These are phyloP conservation scores for Buceros bicornis DNA, from an alignment of 2,797 vertebrate genomes.

Conservation along the genomic window DNA sequence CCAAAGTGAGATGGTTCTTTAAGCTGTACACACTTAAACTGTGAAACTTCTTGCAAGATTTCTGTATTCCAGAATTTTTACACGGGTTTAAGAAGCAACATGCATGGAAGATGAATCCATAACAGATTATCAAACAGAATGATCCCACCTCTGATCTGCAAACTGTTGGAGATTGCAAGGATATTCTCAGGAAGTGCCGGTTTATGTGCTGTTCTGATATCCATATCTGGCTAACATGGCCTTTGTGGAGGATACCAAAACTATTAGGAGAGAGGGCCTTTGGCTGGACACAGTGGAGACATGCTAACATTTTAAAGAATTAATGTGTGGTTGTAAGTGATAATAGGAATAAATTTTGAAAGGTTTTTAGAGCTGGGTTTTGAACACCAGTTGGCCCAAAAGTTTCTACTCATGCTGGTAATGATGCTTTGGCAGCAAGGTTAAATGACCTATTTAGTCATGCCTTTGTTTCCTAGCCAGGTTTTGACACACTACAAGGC, in stretches of 20 bases:
- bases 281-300: neutral
- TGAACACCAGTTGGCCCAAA: neutral
- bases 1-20: neutral
- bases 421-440: neutral
- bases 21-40: neutral
- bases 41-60: neutral
- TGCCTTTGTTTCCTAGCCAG: neutral
- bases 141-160: neutral
- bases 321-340: neutral
- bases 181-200: neutral
- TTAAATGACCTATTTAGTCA: neutral
- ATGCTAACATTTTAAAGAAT: neutral
- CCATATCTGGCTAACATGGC: neutral
- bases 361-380: conserved; percentile 2
- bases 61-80: neutral
- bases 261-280: neutral
- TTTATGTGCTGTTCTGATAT: neutral
- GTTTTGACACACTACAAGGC: neutral
- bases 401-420: neutral
- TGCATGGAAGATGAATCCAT: neutral
- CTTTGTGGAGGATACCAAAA: neutral
- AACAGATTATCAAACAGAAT: neutral
- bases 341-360: neutral
- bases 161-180: neutral
- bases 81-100: neutral